phyloP scores from a whole-genome alignment of 2,888 invertebrate species.

The Leptinotarsa tumamoca region DNA sequence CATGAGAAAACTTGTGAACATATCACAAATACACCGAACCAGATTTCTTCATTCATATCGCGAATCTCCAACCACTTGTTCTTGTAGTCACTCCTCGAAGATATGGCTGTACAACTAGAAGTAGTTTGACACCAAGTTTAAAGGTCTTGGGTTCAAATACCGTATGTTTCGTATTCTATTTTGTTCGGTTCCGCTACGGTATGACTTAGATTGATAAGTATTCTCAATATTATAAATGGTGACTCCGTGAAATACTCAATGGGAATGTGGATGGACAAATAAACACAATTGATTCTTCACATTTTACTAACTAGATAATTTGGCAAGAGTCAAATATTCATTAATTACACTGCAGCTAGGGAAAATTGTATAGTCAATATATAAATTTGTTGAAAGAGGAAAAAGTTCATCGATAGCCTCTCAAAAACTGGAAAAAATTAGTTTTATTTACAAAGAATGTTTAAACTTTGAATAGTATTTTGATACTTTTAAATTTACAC shows the following conservation, averaged over 20 bases:
- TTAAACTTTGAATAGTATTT: too few relatives aligned
- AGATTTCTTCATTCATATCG: conserved; percentile 13
- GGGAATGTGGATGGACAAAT: neutral
- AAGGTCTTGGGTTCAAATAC: conserved; percentile 64
- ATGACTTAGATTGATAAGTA: conserved; percentile 61
- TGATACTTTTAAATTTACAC: too few relatives aligned
- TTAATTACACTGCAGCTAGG: too few relatives aligned
- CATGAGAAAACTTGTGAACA: neutral
- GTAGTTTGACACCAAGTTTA: conserved; percentile 59
- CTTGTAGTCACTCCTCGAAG: conserved; percentile 36
- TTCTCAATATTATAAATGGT: conserved; percentile 57
- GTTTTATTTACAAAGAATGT: too few relatives aligned
- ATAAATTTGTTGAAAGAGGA: too few relatives aligned
- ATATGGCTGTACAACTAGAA: conserved; percentile 48
- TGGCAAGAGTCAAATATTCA: too few relatives aligned
- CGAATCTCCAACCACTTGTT: conserved; percentile 25
- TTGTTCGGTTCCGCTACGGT: conserved; percentile 48
- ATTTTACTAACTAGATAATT: neutral
- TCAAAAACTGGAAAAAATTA: too few relatives aligned
- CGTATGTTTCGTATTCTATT: conserved; percentile 56
- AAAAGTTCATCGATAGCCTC: too few relatives aligned
- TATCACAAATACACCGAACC: neutral
- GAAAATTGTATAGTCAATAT: too few relatives aligned
- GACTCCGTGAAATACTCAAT: conserved; percentile 30
- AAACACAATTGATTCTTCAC: neutral